Evolutionary conservation across 2,888 invertebrate species (phyloP).

Genomic region (Rhorus exstirpatorius): DNA sequence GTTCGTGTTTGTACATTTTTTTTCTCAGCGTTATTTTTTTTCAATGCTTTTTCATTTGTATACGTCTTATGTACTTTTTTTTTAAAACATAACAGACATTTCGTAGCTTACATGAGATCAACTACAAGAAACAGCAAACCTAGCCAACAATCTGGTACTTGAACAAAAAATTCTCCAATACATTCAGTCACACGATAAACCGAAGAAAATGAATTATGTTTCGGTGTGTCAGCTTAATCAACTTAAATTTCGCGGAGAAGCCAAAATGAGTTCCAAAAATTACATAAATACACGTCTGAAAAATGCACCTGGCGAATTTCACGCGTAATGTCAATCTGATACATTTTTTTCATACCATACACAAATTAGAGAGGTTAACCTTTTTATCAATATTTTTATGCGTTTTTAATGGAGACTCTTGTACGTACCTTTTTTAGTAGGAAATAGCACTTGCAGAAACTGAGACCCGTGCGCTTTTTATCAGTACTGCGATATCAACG

Average conservation of each 20-base stretch:
- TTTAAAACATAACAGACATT: too few relatives aligned
- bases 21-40: neutral
- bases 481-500: too few relatives aligned
- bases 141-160: too few relatives aligned
- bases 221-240: neutral
- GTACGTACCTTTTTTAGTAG: neutral
- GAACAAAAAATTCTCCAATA: too few relatives aligned
- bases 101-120: too few relatives aligned
- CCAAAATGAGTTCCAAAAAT: neutral
- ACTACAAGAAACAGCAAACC: too few relatives aligned
- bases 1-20: too few relatives aligned
- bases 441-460: constrained; percentile 10
- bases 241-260: neutral
- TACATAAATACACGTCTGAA: neutral
- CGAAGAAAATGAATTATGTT: neutral
- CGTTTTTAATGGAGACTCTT: neutral
- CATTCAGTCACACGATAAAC: too few relatives aligned
- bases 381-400: too few relatives aligned
- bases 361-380: too few relatives aligned
- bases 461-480: too few relatives aligned
- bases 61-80: neutral
- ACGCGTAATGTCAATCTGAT: neutral
- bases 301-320: constrained; percentile 8
- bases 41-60: neutral
- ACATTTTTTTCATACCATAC: too few relatives aligned